Conservation (phyloP, 2,797 vertebrate genomes). For the Eulemur mongoz region DNA sequence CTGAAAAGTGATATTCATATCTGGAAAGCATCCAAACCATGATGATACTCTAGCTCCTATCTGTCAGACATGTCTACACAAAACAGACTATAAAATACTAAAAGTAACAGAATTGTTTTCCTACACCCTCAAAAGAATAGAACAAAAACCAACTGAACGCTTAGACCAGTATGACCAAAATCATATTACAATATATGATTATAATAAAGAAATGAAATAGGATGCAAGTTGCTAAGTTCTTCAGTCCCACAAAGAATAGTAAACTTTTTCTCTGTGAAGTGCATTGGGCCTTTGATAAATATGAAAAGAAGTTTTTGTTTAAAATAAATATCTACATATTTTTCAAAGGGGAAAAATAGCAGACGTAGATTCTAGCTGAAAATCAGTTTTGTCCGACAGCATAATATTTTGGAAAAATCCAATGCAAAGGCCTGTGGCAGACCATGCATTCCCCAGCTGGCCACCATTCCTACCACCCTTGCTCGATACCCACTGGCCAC, state of each 20-base stretch:
- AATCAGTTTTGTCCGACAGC: neutral
- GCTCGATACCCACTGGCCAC: neutral
- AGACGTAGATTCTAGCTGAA: neutral
- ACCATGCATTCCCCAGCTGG: neutral
- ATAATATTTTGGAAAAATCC: neutral
- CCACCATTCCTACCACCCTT: neutral
- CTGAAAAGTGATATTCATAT: slow-evolving; percentile 64
- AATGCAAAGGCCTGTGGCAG: neutral
- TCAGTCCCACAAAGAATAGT: neutral
- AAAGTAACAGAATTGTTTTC: slow-evolving; percentile 15
- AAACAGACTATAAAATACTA: slow-evolving; percentile 32
- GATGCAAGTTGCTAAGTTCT: neutral
- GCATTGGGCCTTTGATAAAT: neutral
- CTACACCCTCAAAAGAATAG: neutral
- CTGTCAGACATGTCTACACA: slow-evolving; percentile 16
- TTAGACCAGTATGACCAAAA: neutral
- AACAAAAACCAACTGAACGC: neutral
- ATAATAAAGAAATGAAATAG: neutral
- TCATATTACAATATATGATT: neutral
- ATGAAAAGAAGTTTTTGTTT: neutral
- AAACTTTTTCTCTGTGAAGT: neutral
- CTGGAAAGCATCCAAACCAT: slow-evolving; percentile 53
- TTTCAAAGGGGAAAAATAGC: neutral
- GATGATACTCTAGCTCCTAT: slow-evolving; percentile 9
- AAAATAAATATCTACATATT: neutral